Percentiles rank a stretch among this genome's conserved stretches.
These are phyloP conservation scores for Leptinotarsa rubiginosa DNA, from an alignment of 2,888 invertebrate species.

Conservation along the genomic window DNA sequence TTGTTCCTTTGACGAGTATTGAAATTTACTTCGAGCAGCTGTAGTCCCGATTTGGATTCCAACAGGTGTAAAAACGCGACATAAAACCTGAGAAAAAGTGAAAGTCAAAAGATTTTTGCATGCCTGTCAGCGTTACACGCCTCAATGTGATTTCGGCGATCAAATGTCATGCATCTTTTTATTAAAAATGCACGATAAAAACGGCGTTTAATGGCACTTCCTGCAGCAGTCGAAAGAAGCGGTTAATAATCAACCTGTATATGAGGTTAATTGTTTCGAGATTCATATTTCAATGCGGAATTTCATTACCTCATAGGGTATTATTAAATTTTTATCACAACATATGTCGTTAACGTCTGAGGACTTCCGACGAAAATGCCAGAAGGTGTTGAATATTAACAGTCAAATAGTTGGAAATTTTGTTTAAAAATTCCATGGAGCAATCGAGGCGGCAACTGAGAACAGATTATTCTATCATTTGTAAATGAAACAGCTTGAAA, in stretches of 20 bases:
- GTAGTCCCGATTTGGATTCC: conserved; percentile 11
- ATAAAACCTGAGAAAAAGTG: conserved; percentile 35
- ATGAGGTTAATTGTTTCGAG: conserved; percentile 42
- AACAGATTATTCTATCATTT: too few relatives aligned
- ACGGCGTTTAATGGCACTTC: conserved; percentile 25
- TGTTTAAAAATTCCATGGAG: neutral
- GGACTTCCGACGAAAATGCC: neutral
- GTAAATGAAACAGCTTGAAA: too few relatives aligned
- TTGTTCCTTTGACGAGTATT: conserved; percentile 20
- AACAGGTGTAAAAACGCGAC: conserved; percentile 23
- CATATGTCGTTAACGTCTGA: conserved; percentile 22
- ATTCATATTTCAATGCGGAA: conserved; percentile 40
- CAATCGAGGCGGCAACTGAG: too few relatives aligned
- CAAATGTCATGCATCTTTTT: conserved; percentile 24
- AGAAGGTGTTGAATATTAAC: neutral
- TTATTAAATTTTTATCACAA: conserved; percentile 41
- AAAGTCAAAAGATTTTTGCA: conserved; percentile 40
- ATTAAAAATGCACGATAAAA: conserved; percentile 16
- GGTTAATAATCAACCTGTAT: conserved; percentile 41
- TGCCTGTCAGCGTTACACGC: conserved; percentile 34
- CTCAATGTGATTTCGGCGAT: conserved; percentile 17
- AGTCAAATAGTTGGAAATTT: neutral
- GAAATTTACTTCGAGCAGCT: conserved; percentile 18
- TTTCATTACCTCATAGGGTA: conserved; percentile 38
- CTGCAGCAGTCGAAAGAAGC: conserved; percentile 33